These are phyloP conservation scores for Lacerta agilis DNA, from an alignment of 2,797 vertebrate species.

Conservation along the genomic window DNA sequence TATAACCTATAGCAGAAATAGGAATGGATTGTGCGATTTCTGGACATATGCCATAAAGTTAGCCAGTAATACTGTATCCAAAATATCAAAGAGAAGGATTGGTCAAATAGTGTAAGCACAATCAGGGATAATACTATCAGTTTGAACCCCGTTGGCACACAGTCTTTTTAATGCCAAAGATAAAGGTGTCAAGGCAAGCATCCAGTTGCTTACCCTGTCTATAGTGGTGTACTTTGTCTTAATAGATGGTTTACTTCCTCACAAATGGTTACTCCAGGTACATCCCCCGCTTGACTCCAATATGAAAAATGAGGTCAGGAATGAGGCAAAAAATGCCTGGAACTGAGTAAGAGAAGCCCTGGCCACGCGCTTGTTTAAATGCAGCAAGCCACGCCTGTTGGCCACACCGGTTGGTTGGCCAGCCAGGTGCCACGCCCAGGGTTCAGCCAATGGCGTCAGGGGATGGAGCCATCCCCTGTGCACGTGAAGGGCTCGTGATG, in stretches of 20 bases:
- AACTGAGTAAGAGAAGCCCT: background rate
- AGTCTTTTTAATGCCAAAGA: background rate
- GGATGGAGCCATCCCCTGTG: too few relatives aligned
- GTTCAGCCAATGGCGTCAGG: too few relatives aligned
- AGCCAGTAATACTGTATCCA: background rate
- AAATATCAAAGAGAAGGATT: background rate
- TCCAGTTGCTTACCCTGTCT: background rate
- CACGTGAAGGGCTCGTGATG: too few relatives aligned
- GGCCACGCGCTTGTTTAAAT: too few relatives aligned
- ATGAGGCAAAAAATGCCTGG: background rate
- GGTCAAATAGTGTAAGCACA: background rate
- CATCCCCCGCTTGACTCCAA: background rate
- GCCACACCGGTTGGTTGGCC: too few relatives aligned
- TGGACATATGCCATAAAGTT: background rate
- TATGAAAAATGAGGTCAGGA: background rate
- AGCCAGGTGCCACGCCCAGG: too few relatives aligned
- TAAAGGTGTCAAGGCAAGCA: background rate
- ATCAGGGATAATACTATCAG: background rate
- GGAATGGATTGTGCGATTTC: background rate
- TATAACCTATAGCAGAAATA: background rate
- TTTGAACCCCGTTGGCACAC: background rate
- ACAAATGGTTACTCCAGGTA: background rate
- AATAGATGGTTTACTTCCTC: background rate
- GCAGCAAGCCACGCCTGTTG: too few relatives aligned
- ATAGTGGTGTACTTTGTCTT: background rate